A percentile compares a stretch with the other conserved stretches of the same genome.
Conservation (phyloP, 1,140 invertebrate genomes). For the Drosophila repletoides region DNA sequence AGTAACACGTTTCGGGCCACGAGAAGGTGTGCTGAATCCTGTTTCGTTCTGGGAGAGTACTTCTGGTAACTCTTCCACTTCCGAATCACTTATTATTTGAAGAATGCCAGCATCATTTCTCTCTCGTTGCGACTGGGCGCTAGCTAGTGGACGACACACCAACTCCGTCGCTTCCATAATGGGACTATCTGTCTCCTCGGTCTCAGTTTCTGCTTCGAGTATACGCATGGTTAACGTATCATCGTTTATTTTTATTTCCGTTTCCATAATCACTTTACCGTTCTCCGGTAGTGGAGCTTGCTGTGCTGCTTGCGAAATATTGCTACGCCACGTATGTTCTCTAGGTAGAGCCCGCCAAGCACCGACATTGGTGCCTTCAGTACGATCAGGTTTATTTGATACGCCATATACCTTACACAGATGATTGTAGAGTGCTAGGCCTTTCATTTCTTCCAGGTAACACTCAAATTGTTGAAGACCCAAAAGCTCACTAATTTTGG, state of each 20-base stretch:
- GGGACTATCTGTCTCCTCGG: constrained; percentile 66
- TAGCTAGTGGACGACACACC: constrained; percentile 48
- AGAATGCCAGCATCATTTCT: constrained; percentile 82
- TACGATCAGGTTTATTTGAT: constrained; percentile 40
- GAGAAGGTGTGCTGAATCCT: constrained; percentile 76
- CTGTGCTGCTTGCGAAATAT: constrained; percentile 1
- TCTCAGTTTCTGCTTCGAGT: constrained; percentile 85
- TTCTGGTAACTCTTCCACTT: constrained; percentile 83
- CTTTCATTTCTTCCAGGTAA: constrained; percentile 65
- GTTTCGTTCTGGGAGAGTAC: not conserved
- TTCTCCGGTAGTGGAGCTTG: constrained; percentile 35
- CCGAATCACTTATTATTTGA: constrained; percentile 84
- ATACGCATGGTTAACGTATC: constrained; percentile 92
- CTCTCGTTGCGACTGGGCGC: constrained; percentile 37
- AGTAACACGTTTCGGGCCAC: constrained; percentile 86
- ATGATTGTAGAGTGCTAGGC: constrained; percentile 86
- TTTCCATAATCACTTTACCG: constrained; percentile 88
- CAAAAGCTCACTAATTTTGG: constrained; percentile 86
- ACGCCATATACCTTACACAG: constrained; percentile 87
- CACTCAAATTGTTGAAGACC: constrained; percentile 86
- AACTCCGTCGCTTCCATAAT: constrained; percentile 80
- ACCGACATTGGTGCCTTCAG: constrained; percentile 27
- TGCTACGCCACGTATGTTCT: constrained; percentile 56
- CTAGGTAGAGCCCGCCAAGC: constrained; percentile 63
- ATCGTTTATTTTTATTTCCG: constrained; percentile 90